Conservation (phyloP, 2,797 vertebrate species). For the Semotilus atromaculatus region DNA sequence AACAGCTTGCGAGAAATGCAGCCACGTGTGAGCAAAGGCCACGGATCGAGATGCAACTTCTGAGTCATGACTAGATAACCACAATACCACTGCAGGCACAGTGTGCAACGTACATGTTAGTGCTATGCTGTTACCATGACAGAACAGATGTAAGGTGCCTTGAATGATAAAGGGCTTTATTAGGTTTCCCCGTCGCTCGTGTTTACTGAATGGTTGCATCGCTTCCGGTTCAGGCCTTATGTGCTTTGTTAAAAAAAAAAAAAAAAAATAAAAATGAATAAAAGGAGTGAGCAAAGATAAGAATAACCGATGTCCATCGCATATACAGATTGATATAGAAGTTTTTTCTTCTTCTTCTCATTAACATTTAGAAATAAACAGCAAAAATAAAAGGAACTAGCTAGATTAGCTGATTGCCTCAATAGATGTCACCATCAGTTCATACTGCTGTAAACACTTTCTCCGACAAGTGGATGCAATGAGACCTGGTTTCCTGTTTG, state of each 20-base stretch:
- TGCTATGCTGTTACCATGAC: not conserved
- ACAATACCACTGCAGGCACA: constrained; percentile 34
- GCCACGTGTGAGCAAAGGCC: constrained; percentile 2
- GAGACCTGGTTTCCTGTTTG: not conserved
- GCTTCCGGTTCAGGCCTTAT: not conserved
- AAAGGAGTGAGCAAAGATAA: not conserved
- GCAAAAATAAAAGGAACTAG: not conserved
- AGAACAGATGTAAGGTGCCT: constrained; percentile 14
- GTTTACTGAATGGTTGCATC: not conserved
- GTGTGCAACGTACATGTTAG: not conserved
- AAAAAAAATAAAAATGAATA: not conserved
- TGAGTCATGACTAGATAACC: constrained; percentile 50
- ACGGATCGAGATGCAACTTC: constrained; percentile 5
- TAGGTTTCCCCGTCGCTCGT: not conserved
- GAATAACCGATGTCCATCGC: not conserved
- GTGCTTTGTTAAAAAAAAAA: too few relatives aligned
- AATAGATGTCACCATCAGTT: not conserved
- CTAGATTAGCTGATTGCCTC: not conserved
- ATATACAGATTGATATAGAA: not conserved
- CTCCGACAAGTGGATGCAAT: not conserved
- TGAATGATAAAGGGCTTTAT: constrained; percentile 3
- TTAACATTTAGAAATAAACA: not conserved
- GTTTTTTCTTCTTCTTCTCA: too few relatives aligned
- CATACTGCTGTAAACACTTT: not conserved
- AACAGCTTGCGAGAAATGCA: constrained; percentile 23